These are phyloP conservation scores for Cyphomyrmex costatus DNA, from an alignment of 1,140 invertebrate genomes.

Conservation along the genomic window DNA sequence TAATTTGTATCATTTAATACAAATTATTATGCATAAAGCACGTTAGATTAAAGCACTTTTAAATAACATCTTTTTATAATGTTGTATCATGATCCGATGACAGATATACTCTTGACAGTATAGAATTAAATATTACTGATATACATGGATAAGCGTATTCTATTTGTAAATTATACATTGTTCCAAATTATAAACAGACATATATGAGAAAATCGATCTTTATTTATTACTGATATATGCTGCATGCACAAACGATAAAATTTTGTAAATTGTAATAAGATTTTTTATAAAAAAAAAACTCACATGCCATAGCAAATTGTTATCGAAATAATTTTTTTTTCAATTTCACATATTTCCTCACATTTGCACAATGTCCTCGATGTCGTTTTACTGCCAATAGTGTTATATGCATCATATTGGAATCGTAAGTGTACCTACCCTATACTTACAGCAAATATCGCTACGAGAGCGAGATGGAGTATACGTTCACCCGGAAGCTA, in stretches of 20 bases:
- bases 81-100: conserved; percentile 26
- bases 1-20: conserved; percentile 37
- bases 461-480: not conserved
- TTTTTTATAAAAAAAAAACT: conserved; percentile 69
- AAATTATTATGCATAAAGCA: conserved; percentile 19
- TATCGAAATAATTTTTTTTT: conserved; percentile 37
- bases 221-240: conserved; percentile 58
- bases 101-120: conserved; percentile 23
- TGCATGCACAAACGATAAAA: conserved; percentile 52
- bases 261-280: conserved; percentile 70
- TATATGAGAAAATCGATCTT: conserved; percentile 20
- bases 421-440: not conserved
- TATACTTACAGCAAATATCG: not conserved
- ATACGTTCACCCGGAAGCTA: conserved; percentile 21
- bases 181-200: conserved; percentile 53
- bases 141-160: conserved; percentile 53
- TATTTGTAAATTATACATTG: conserved; percentile 44
- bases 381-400: conserved; percentile 12
- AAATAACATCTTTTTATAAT: conserved; percentile 53
- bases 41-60: conserved; percentile 21
- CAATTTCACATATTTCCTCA: not conserved
- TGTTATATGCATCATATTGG: not conserved
- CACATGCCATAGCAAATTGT: conserved; percentile 55
- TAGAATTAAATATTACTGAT: conserved; percentile 6
- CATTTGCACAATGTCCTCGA: not conserved